Percentiles rank a stretch among this genome's conserved stretches.
Evolutionary conservation across 2,113 vertebrate species (phyloP).

Genomic region (Mus spicilegus): DNA sequence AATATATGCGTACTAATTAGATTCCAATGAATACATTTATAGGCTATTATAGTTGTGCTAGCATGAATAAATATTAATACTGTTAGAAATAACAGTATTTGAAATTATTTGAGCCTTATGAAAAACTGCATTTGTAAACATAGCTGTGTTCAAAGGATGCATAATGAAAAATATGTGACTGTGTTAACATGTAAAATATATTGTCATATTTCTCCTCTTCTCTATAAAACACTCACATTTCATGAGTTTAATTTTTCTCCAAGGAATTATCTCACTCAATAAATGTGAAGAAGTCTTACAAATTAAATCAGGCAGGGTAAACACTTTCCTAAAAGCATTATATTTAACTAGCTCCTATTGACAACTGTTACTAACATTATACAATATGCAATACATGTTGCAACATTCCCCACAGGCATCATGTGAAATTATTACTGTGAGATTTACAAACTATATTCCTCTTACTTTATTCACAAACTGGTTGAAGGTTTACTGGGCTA

Average conservation of each 20-base stretch:
- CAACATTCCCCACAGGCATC: neutral
- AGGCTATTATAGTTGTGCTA: constrained; percentile 12
- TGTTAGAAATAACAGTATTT: constrained; percentile 15
- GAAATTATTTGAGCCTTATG: constrained; percentile 23
- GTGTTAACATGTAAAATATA: neutral
- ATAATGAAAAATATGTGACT: constrained; percentile 7
- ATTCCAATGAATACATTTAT: neutral
- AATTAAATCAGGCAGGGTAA: neutral
- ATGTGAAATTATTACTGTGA: constrained; percentile 14
- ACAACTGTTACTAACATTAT: constrained; percentile 40
- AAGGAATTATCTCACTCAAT: constrained; percentile 3
- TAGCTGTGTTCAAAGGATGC: neutral
- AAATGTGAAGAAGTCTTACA: constrained; percentile 29
- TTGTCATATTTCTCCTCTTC: neutral
- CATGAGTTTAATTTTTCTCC: constrained; percentile 38
- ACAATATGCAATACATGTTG: neutral
- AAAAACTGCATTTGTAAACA: constrained; percentile 13
- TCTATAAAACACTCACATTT: neutral
- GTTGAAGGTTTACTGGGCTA: constrained; percentile 13
- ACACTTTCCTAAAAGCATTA: constrained; percentile 32
- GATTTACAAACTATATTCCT: constrained; percentile 18
- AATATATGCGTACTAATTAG: constrained; percentile 25
- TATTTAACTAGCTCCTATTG: constrained; percentile 40
- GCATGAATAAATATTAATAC: neutral
- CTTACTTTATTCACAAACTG: constrained; percentile 55